These are phyloP conservation scores for Tetramorium alpestre DNA, from an alignment of 1,140 invertebrate genomes.

Conservation along the genomic window DNA sequence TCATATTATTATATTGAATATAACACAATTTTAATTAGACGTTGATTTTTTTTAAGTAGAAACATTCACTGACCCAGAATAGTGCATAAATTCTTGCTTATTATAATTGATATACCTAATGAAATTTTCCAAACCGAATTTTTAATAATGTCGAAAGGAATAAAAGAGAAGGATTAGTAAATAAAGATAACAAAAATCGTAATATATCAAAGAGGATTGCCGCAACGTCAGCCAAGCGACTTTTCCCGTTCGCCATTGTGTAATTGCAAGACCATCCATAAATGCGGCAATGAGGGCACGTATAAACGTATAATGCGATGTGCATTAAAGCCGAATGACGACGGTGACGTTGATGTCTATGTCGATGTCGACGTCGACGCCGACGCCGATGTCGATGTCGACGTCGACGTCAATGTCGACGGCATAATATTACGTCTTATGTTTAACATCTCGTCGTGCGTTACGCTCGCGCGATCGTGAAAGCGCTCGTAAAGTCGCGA, in stretches of 20 bases:
- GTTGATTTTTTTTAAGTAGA: neutral
- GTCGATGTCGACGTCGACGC: slow-evolving; percentile 6
- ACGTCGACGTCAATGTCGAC: slow-evolving; percentile 1
- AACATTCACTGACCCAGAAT: neutral
- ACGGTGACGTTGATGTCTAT: slow-evolving; percentile 19
- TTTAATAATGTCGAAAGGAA: neutral
- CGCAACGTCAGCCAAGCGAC: neutral
- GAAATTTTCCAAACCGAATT: neutral
- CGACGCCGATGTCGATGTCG: neutral
- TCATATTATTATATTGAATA: neutral
- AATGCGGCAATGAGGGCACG: slow-evolving; percentile 39
- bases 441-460: slow-evolving; percentile 40
- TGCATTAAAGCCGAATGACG: slow-evolving; percentile 39
- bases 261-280: slow-evolving; percentile 24
- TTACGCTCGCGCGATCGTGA: slow-evolving; percentile 33
- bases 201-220: neutral
- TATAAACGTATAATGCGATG: slow-evolving; percentile 36
- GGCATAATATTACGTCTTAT: slow-evolving; percentile 28
- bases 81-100: neutral
- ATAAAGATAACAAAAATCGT: neutral
- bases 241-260: neutral
- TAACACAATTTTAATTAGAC: neutral
- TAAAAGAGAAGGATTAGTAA: neutral
- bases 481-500: slow-evolving; percentile 11
- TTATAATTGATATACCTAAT: neutral